Base-by-base conservation (phyloP, 2,113 vertebrate genomes). In the Ranitomeya variabilis region DNA sequence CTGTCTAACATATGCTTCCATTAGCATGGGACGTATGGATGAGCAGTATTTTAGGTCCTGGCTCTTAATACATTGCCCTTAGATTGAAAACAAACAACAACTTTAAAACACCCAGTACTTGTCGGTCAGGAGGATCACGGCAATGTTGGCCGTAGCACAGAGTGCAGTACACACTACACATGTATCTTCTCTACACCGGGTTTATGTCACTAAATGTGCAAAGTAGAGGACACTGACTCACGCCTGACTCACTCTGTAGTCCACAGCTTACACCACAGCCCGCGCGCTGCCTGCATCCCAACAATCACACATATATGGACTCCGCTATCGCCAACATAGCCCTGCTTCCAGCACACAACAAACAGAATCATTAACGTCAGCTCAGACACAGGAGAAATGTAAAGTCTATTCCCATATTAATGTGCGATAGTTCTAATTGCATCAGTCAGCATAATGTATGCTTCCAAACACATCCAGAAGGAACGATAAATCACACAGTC, bases 401-500 rank as follows among this genome's bases (percentile, higher is more conserved):
- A 45, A 66, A 64, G 77, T 76, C 67, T 76, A 60, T 55, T 54
- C 31, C 31, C 64, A 66, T 16, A 89, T 89, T 85, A 89, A 84
- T 78, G 78, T 57, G 18, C 71, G 85, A 78, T 89, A 89, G 64
- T 78, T 79, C 78, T 78, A 84, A 64, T 67, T 89, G 87, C 60
- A 89, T 79, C 73, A 66, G 87, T 89, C 87, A 78, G 81, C 87
- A 67, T 89, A 84, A 79, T 66, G 16, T 85, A 66, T 77, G 71
- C 45, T 79, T 79, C 62, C 73, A 51, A 89, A 79, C 80, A 77
- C 37, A 13, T 67, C 80, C 55, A 83, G 69, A 78, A 21, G 45
- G 73, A 84, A 78, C 87, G 37, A 89, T 89, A 89, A 77, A 89
- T 89, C 87, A 83, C 83, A 52, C 19, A 88, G 87, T 78, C 80